Evolutionary conservation across 2,113 vertebrate species (phyloP).

Genomic region (Gobius niger): DNA sequence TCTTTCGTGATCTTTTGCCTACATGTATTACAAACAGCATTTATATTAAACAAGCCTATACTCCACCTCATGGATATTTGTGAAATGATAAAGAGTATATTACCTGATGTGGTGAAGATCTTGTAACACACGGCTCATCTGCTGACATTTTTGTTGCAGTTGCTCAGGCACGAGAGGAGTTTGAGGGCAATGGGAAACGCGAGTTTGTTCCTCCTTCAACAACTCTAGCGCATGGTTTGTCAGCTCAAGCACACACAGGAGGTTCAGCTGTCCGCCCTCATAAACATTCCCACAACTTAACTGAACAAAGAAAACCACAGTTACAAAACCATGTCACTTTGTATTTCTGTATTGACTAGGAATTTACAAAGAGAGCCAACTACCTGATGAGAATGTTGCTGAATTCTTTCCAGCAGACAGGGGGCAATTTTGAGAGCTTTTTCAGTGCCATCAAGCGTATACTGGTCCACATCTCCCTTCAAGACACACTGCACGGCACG

Average conservation of each 20-base stretch:
- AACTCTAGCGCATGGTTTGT: constrained; percentile 80
- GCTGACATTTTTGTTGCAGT: constrained; percentile 61
- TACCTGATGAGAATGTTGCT: constrained; percentile 76
- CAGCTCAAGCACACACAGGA: constrained; percentile 82
- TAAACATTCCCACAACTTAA: constrained; percentile 77
- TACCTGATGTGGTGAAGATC: constrained; percentile 75
- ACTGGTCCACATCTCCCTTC: constrained; percentile 59
- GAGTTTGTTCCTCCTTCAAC: constrained; percentile 68
- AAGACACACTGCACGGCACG: constrained; percentile 79
- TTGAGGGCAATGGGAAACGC: constrained; percentile 28
- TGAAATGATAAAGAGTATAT: neutral
- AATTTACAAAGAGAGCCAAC: constrained; percentile 31
- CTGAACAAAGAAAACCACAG: constrained; percentile 54
- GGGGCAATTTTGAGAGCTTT: constrained; percentile 74
- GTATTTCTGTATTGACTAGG: neutral
- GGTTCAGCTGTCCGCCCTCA: constrained; percentile 81
- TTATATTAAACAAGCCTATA: neutral
- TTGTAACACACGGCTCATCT: constrained; percentile 57
- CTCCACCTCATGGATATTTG: neutral
- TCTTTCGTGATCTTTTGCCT: constrained; percentile 76
- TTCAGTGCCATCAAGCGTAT: constrained; percentile 78
- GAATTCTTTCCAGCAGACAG: constrained; percentile 73
- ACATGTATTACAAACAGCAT: neutral
- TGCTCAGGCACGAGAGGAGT: constrained; percentile 46
- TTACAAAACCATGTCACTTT: neutral